Percentiles rank a stretch among this genome's conserved stretches.
Conservation (phyloP, 1,140 invertebrate species). For the Cyclina sinensis region DNA sequence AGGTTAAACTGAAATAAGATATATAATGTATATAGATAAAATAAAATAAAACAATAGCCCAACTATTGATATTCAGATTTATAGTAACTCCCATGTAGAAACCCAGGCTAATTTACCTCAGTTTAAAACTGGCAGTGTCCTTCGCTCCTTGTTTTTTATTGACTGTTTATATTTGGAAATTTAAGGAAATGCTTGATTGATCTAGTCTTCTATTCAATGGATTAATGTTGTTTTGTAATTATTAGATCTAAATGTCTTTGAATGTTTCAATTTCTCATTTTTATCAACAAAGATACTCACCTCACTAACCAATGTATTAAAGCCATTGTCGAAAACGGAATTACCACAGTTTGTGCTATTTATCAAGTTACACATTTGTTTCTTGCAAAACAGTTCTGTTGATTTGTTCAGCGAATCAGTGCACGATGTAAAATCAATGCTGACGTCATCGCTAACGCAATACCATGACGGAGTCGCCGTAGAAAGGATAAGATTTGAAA, state of each 20-base stretch:
- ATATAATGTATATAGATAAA: background rate
- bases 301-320: background rate
- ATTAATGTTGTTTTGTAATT: too few species aligned
- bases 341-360: background rate
- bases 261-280: too few species aligned
- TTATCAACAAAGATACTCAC: too few species aligned
- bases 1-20: constrained; percentile 66
- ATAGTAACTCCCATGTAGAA: too few species aligned
- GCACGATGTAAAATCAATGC: background rate
- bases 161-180: too few species aligned
- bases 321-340: background rate
- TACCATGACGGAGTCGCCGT: constrained; percentile 3
- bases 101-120: too few species aligned
- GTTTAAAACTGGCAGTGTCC: too few species aligned
- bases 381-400: background rate
- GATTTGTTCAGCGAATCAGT: background rate
- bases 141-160: too few species aligned
- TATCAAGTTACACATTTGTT: background rate
- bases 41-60: background rate
- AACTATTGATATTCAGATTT: background rate
- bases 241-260: too few species aligned
- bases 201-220: too few species aligned
- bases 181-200: too few species aligned
- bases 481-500: background rate
- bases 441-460: background rate